These are phyloP conservation scores for Archips xylosteana DNA, from an alignment of 2,888 invertebrate species.

Conservation along the genomic window DNA sequence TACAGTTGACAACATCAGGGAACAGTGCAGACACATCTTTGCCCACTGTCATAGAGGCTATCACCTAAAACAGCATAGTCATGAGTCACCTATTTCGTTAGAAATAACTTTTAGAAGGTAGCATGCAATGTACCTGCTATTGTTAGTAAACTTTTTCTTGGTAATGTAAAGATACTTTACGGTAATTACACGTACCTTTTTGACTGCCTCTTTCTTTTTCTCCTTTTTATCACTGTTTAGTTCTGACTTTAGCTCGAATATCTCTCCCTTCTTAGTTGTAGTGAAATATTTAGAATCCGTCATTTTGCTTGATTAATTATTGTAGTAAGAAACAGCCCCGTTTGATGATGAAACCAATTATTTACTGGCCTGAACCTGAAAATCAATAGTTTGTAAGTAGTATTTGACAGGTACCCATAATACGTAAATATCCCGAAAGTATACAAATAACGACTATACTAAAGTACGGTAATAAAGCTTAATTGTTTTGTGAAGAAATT, in stretches of 20 bases:
- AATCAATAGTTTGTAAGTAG: conserved; percentile 59
- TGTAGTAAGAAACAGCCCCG: conserved; percentile 19
- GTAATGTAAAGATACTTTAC: background rate
- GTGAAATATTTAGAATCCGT: conserved; percentile 99
- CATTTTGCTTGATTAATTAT: conserved; percentile 85
- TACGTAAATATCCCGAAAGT: background rate
- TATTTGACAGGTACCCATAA: conserved; percentile 14
- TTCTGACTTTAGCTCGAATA: conserved; percentile 99
- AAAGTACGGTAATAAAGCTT: background rate
- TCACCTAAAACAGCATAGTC: conserved; percentile 88
- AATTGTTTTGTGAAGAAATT: background rate
- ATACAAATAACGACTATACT: background rate
- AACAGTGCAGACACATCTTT: conserved; percentile 99
- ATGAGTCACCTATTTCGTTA: conserved; percentile 11
- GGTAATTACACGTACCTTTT: conserved; percentile 90
- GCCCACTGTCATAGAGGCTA: conserved; percentile 99
- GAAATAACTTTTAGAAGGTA: conserved; percentile 18
- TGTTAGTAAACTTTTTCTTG: background rate
- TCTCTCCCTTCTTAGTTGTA: conserved; percentile 99
- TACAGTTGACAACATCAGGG: conserved; percentile 99
- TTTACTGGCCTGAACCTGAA: conserved; percentile 52
- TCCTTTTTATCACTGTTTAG: conserved; percentile 99
- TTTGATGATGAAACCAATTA: conserved; percentile 44
- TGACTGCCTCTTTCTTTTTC: conserved; percentile 99
- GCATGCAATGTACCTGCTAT: background rate